Conservation (phyloP, 64 coral and sea anemone species). For the Acropora tenuis region DNA sequence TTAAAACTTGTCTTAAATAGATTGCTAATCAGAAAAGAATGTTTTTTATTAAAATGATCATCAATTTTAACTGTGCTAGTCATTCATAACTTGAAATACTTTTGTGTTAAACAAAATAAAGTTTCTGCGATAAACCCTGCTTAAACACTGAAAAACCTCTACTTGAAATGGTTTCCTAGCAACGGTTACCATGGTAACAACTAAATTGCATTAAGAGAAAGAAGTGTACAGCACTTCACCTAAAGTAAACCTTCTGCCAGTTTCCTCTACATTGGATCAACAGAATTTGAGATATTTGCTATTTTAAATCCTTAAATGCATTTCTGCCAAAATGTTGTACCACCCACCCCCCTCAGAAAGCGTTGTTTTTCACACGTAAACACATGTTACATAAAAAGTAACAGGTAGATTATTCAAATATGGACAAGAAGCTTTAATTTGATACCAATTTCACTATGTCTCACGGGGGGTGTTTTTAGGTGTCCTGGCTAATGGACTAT, state of each 20-base stretch:
- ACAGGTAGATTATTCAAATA: conserved; percentile 49
- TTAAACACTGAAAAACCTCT: not conserved
- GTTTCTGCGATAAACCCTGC: not conserved
- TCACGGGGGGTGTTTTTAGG: conserved; percentile 29
- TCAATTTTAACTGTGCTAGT: conserved; percentile 15
- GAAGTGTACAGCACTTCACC: no score
- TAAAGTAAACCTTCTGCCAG: not conserved
- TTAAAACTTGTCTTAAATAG: conserved; percentile 11
- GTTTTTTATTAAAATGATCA: not conserved
- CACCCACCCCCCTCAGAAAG: conserved; percentile 24
- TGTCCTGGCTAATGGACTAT: not conserved
- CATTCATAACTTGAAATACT: not conserved
- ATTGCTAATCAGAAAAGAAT: not conserved
- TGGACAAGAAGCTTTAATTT: conserved; percentile 53
- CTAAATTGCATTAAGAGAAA: not conserved
- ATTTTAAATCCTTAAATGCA: not conserved
- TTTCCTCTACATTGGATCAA: not conserved
- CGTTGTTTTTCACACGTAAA: conserved; percentile 21
- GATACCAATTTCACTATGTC: conserved; percentile 62
- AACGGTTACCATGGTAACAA: conserved; percentile 28
- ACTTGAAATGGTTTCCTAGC: not conserved
- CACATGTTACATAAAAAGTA: conserved; percentile 1
- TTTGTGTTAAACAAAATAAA: conserved; percentile 3
- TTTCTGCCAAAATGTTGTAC: not conserved
- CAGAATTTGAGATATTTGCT: not conserved